phyloP scores from a whole-genome alignment of 2,888 invertebrate species.

The Silvanus unidentatus region DNA sequence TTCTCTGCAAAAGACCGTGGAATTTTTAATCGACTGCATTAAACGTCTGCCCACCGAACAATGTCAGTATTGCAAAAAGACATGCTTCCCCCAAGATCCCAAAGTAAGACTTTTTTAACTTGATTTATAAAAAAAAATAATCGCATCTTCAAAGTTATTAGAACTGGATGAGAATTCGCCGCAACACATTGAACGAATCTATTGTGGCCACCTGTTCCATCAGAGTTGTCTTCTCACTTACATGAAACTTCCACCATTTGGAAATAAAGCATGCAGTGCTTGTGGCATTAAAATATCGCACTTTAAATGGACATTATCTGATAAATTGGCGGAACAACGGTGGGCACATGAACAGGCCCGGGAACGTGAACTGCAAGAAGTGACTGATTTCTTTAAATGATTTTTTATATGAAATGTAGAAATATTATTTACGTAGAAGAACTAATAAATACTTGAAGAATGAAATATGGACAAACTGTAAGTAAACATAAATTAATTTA shows the following conservation, averaged over 20 bases:
- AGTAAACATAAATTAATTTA: no score
- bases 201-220: slow-evolving; percentile 70
- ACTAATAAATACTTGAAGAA: no score
- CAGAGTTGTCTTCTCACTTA: slow-evolving; percentile 60
- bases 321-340: slow-evolving; percentile 63
- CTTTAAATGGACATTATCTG: slow-evolving; percentile 65
- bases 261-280: slow-evolving; percentile 61
- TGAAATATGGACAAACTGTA: no score
- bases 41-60: slow-evolving; percentile 56
- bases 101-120: slow-evolving; percentile 39
- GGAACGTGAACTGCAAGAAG: slow-evolving; percentile 67
- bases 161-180: slow-evolving; percentile 55
- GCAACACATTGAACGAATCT: slow-evolving; percentile 61
- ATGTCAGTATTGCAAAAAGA: slow-evolving; percentile 59
- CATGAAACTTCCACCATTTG: slow-evolving; percentile 69
- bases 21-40: slow-evolving; percentile 58
- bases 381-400: slow-evolving; percentile 63
- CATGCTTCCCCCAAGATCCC: slow-evolving; percentile 56
- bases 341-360: slow-evolving; percentile 76
- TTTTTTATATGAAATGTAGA: not conserved
- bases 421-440: no score
- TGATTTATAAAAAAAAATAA: not conserved
- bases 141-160: slow-evolving; percentile 40
- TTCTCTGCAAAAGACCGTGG: slow-evolving; percentile 55
- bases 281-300: slow-evolving; percentile 64